phyloP scores from a whole-genome alignment of 2,113 vertebrate genomes.

The Genyomyrus donnyi region DNA sequence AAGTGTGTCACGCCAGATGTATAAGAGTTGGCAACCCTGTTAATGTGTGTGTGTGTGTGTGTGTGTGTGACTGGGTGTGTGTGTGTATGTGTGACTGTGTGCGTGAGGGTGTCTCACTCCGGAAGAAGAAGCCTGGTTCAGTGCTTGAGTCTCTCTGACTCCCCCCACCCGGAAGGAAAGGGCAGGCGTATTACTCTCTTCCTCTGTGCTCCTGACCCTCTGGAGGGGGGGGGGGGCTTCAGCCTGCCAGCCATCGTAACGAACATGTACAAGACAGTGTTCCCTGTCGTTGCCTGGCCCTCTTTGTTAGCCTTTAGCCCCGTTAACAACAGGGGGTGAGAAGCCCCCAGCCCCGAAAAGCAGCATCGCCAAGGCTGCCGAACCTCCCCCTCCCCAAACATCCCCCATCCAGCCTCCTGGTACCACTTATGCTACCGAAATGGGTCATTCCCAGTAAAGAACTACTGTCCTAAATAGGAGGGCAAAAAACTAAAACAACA shows the following conservation, averaged over 20 bases:
- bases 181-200: slow-evolving; percentile 28
- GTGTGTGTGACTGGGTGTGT: not conserved
- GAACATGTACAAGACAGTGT: not conserved
- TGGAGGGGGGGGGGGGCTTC: slow-evolving; percentile 24
- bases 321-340: not conserved
- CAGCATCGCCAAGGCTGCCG: not conserved
- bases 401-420: not conserved
- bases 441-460: not conserved
- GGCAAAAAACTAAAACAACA: not conserved
- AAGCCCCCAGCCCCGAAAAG: not conserved
- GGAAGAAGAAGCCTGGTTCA: slow-evolving; percentile 32
- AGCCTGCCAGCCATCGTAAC: not conserved
- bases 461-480: not conserved
- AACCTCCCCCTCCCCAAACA: not conserved
- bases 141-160: slow-evolving; percentile 17
- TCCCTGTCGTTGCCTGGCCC: not conserved
- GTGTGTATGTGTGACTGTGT: not conserved
- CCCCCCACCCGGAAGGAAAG: not conserved
- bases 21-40: too few relatives aligned
- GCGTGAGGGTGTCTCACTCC: slow-evolving; percentile 25
- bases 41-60: too few relatives aligned
- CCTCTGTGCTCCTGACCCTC: slow-evolving; percentile 26
- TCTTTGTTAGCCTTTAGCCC: not conserved
- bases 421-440: not conserved
- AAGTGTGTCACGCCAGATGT: too few relatives aligned